Percentiles rank a stretch among this genome's conserved stretches.
Evolutionary conservation across 2,888 invertebrate genomes (phyloP).

Genomic region (Papilio protenor): DNA sequence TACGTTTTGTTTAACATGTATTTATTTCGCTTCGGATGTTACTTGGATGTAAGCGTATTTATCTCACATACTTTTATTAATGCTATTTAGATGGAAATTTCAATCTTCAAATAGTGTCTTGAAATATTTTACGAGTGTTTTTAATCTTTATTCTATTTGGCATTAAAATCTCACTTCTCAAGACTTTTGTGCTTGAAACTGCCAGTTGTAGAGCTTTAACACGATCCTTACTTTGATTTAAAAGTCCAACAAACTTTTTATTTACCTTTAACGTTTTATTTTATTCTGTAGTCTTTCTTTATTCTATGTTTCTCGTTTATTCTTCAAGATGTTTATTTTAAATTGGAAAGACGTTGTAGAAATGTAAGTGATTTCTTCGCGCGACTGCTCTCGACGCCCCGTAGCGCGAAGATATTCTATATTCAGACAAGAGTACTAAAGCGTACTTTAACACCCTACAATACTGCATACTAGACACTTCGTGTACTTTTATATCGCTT

Average conservation of each 20-base stretch:
- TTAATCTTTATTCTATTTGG: too few species aligned
- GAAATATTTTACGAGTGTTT: neutral
- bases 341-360: constrained; percentile 20
- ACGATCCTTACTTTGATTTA: neutral
- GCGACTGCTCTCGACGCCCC: constrained; percentile 8
- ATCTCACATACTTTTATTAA: neutral
- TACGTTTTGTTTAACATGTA: constrained; percentile 12
- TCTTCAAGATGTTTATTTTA: constrained; percentile 24
- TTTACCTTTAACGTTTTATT: neutral
- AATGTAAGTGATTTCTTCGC: constrained; percentile 26
- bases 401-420: constrained; percentile 11
- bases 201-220: neutral
- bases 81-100: neutral
- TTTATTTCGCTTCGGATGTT: neutral
- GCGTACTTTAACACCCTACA: constrained; percentile 20
- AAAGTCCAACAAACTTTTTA: neutral
- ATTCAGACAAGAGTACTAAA: constrained; percentile 7
- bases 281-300: constrained; percentile 1
- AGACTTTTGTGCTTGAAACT: neutral
- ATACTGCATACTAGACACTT: constrained; percentile 8
- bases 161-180: neutral
- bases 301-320: neutral
- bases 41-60: neutral
- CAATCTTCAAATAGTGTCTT: neutral
- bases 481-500: constrained; percentile 5